A percentile compares a stretch with the other conserved stretches of the same genome.
These are phyloP conservation scores for Noctua pronuba DNA, from an alignment of 2,888 invertebrate species.

Conservation along the genomic window DNA sequence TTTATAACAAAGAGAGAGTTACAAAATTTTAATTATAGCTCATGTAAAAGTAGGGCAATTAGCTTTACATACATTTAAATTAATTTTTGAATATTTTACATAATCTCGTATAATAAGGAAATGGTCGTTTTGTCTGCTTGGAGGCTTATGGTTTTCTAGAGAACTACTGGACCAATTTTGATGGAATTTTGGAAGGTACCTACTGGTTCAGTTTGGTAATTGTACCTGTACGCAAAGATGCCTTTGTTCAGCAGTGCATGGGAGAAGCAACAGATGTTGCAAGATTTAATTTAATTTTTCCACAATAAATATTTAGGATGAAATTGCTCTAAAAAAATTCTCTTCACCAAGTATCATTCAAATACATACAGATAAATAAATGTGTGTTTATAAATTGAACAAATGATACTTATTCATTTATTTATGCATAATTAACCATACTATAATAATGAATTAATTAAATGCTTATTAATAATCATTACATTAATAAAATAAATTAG, in stretches of 20 bases:
- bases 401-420: not conserved
- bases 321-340: not conserved
- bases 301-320: not conserved
- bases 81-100: conserved; percentile 47
- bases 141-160: conserved; percentile 4
- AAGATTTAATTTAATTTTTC: not conserved
- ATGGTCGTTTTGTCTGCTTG: conserved; percentile 9
- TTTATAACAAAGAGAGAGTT: conserved; percentile 62
- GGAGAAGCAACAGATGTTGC: not conserved
- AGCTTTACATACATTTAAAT: conserved; percentile 48
- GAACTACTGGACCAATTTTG: not conserved
- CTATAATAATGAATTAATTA: not conserved
- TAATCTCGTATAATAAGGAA: conserved; percentile 38
- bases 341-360: too few relatives aligned
- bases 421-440: not conserved
- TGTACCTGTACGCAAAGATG: too few relatives aligned
- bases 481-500: not conserved
- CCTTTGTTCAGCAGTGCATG: not conserved
- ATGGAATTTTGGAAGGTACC: not conserved
- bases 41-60: conserved; percentile 63
- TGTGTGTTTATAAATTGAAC: too few relatives aligned
- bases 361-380: too few relatives aligned
- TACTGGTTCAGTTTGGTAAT: too few relatives aligned
- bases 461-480: not conserved
- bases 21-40: conserved; percentile 56